Percentiles rank a stretch among this genome's conserved stretches.
Conservation (phyloP, 23 tunicate genomes). For the Trididemnum miniatum region DNA sequence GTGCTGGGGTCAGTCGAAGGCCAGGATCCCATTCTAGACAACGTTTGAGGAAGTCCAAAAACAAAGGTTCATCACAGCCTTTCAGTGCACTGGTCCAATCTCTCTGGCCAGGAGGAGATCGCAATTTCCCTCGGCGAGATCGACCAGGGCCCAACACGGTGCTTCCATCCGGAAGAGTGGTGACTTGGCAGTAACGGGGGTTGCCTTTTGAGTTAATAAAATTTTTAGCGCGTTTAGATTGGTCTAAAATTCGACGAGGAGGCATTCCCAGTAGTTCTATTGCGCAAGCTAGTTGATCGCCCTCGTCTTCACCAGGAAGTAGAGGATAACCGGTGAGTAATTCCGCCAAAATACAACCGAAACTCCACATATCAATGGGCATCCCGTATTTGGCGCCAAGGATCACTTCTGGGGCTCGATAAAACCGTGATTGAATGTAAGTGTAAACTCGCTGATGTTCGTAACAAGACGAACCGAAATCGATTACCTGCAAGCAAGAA, state of each 20-base stretch:
- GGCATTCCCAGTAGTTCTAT: conserved; percentile 99
- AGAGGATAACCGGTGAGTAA: conserved; percentile 97
- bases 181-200: conserved; percentile 96
- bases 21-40: conserved; percentile 99
- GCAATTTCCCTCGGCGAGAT: conserved; percentile 83
- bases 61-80: conserved; percentile 89
- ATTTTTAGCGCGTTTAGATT: conserved; percentile 92
- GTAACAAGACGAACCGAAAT: conserved; percentile 99
- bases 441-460: conserved; percentile 98
- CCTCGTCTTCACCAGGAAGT: conserved; percentile 98
- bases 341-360: conserved; percentile 98
- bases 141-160: conserved; percentile 93
- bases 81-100: conserved; percentile 95
- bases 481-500: conserved; percentile 80
- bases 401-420: conserved; percentile 98
- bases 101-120: conserved; percentile 93
- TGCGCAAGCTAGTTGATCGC: conserved; percentile 96
- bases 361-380: conserved; percentile 99
- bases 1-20: conserved; percentile 83
- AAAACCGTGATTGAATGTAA: conserved; percentile 97
- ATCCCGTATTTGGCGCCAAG: conserved; percentile 90
- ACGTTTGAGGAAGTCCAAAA: conserved; percentile 84
- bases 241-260: conserved; percentile 80
- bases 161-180: conserved; percentile 87
- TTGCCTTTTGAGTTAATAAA: conserved; percentile 95